Evolutionary conservation across 2,888 invertebrate genomes (phyloP), one percentile per base, ranked within the genome.

Genomic region (Horisme vitalbata): DNA sequence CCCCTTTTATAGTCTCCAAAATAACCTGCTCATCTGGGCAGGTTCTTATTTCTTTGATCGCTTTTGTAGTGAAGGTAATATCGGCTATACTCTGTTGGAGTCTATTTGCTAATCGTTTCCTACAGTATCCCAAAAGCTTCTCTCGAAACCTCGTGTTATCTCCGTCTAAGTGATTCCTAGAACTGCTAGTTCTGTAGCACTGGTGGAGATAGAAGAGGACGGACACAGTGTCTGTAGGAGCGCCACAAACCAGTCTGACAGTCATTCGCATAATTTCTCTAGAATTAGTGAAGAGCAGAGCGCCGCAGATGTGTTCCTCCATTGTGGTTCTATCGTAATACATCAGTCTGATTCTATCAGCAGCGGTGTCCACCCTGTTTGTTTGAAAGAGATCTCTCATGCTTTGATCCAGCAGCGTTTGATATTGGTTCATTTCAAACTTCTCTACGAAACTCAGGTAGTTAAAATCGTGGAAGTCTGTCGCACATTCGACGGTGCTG

Each of bases 161-260:
- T 12, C 87, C 87, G 36, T 78, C 85, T 20, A 88, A 50, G 45
- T 81, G 80, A 45, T 87, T 83, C 39, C 59, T 78, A 0, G 74
- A 21, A 34, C 81, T 72, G 36, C 72, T 77, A 1, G 79, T 77
- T 59, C 86, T 75, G 41, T 80, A 78, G 48, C 87, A 85, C 52
- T 89, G 84, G 37, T 89, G 86, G 1, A 90, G 75, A 48, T 82
- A 90, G 56, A 88, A 90, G 8, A 90, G 68, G 1, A 90, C 75
- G 1, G 89, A 90, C 0, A 90, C 82, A 5, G 61, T 62, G 18
- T 74, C 54, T 0, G 88, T 62, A 6, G 78, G 53, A 1, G 76
- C 77, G 2, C 90, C 86, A 43, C 90, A 89, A 0, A 83, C 79
- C 13, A 89, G 58, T 28, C 71, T 65, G 0, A 90, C 84, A 1